These are phyloP conservation scores for Megastigmus dorsalis DNA, from an alignment of 2,888 invertebrate species.

Conservation along the genomic window DNA sequence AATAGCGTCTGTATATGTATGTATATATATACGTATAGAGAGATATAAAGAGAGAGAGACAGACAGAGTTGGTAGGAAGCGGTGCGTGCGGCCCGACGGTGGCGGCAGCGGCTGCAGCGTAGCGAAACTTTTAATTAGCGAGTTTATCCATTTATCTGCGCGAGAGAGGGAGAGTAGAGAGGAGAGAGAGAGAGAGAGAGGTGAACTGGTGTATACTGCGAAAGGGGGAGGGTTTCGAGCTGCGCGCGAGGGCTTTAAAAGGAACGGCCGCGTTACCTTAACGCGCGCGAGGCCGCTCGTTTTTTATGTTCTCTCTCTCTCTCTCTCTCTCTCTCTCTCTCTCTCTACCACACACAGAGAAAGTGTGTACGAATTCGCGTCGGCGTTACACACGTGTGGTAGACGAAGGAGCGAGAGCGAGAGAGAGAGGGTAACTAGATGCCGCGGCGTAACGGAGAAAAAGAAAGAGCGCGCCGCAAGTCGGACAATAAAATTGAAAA, in stretches of 20 bases:
- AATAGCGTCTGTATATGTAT: too few species aligned
- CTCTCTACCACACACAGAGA: too few species aligned
- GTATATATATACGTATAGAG: too few species aligned
- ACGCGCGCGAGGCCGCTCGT: background rate
- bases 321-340: background rate
- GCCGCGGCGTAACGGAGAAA: background rate
- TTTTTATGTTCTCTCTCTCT: constrained; percentile 6
- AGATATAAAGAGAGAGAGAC: too few species aligned
- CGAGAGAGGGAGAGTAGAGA: too few species aligned
- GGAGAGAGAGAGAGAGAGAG: background rate
- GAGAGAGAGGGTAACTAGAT: background rate
- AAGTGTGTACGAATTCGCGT: background rate
- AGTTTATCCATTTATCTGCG: constrained; percentile 68
- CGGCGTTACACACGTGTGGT: background rate
- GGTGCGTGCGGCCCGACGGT: background rate
- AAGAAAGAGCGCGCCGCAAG: background rate
- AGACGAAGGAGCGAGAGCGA: background rate
- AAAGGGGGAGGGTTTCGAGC: constrained; percentile 46
- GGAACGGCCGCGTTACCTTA: constrained; percentile 53
- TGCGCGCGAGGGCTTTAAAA: constrained; percentile 60
- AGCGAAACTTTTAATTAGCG: constrained; percentile 70
- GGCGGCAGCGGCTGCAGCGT: too few species aligned
- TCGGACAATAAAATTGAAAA: constrained; percentile 41
- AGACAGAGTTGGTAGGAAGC: too few species aligned
- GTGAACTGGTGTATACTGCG: too few species aligned